A percentile compares a stretch with the other conserved stretches of the same genome.
Conservation (phyloP, 2,888 invertebrate species). For the Drosophila kanekoi region DNA sequence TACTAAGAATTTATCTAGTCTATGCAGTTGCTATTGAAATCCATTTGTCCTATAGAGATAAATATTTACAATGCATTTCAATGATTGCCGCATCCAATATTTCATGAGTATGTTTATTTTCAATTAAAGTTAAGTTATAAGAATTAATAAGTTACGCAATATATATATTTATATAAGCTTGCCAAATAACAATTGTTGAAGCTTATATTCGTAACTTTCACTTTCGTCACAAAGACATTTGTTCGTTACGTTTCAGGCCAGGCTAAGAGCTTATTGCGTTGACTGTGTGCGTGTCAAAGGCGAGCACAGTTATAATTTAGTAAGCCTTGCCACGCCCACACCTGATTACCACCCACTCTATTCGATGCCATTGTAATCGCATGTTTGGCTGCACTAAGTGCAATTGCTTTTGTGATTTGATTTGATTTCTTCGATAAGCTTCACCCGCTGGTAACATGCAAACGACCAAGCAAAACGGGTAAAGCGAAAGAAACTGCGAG, state of each 20-base stretch:
- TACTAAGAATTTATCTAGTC: too few relatives aligned
- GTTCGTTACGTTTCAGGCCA: neutral
- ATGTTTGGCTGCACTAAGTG: constrained; percentile 74
- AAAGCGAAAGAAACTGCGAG: constrained; percentile 1
- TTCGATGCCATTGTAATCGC: constrained; percentile 46
- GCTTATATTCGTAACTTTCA: neutral
- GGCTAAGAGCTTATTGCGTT: constrained; percentile 27
- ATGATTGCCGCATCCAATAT: too few relatives aligned
- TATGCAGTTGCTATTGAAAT: neutral
- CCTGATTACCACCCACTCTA: neutral
- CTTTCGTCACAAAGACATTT: too few relatives aligned
- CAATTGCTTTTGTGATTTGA: constrained; percentile 50
- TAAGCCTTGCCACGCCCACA: constrained; percentile 36
- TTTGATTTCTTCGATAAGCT: constrained; percentile 48
- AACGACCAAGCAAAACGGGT: constrained; percentile 30
- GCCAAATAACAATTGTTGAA: too few relatives aligned
- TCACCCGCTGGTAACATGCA: constrained; percentile 54
- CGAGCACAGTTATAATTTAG: constrained; percentile 29
- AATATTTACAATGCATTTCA: too few relatives aligned
- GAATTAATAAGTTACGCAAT: too few relatives aligned
- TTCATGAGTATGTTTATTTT: neutral
- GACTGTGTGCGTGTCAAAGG: constrained; percentile 48
- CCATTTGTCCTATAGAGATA: too few relatives aligned
- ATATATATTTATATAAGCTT: too few relatives aligned
- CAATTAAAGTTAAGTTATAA: neutral